A percentile compares a stretch with the other conserved stretches of the same genome.
phyloP scores from a whole-genome alignment of 2,888 invertebrate species.

The Lasioglossum leucozonium region DNA sequence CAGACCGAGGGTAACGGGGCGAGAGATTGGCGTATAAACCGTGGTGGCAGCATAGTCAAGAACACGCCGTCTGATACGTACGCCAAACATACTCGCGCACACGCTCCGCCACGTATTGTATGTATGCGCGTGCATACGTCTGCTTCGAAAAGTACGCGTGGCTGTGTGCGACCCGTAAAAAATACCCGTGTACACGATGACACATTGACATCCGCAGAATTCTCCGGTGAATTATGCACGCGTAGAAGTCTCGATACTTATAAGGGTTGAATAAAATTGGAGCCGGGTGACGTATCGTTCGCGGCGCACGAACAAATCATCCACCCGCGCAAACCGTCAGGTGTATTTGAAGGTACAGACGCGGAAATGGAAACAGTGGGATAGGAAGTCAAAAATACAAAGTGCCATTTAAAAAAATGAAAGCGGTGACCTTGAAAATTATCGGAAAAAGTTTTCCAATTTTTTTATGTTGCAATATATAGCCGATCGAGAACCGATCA shows the following conservation, averaged over 20 bases:
- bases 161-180: not conserved
- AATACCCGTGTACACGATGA: not conserved
- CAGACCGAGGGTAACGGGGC: constrained; percentile 32
- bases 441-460: no score
- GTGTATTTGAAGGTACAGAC: constrained; percentile 7
- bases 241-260: not conserved
- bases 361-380: not conserved
- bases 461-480: no score
- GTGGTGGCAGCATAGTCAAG: constrained; percentile 26
- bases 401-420: no score
- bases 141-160: no score
- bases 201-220: not conserved
- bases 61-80: constrained; percentile 27
- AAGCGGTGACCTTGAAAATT: no score
- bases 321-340: not conserved
- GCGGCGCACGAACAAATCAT: not conserved
- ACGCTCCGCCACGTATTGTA: not conserved
- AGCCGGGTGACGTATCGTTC: not conserved
- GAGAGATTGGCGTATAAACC: constrained; percentile 47
- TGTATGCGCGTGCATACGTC: not conserved
- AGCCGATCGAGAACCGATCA: no score
- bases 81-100: not conserved
- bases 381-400: no score
- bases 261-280: constrained; percentile 19
- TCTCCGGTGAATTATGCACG: not conserved